Evolutionary conservation across 2,113 vertebrate genomes (phyloP).

Genomic region (Salminus brasiliensis): DNA sequence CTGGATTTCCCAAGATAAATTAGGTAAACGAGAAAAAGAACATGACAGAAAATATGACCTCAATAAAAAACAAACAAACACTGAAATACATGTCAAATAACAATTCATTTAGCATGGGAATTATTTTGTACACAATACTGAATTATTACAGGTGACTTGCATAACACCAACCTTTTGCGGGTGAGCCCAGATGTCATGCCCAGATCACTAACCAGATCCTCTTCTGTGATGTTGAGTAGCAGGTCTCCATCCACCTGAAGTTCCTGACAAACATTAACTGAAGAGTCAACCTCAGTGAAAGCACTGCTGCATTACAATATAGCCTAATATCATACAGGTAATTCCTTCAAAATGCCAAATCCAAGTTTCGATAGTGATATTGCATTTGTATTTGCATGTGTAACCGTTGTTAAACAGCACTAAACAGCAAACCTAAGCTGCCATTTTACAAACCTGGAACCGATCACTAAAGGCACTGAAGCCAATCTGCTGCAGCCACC

Average conservation of each 20-base stretch:
- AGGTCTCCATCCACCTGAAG: conserved; percentile 94
- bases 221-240: conserved; percentile 86
- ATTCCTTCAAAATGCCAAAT: not conserved
- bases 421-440: not conserved
- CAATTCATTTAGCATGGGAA: not conserved
- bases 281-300: not conserved
- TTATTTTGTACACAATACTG: not conserved
- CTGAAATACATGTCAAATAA: too few relatives aligned
- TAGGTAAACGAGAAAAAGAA: not conserved
- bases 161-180: conserved; percentile 83
- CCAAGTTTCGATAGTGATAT: not conserved
- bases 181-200: conserved; percentile 86
- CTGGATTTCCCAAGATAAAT: conserved; percentile 64
- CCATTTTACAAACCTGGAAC: conserved; percentile 82
- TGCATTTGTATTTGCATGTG: not conserved
- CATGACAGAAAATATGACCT: not conserved
- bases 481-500: conserved; percentile 94
- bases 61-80: too few relatives aligned
- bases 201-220: conserved; percentile 85
- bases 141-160: not conserved
- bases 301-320: not conserved
- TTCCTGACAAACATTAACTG: conserved; percentile 72
- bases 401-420: not conserved
- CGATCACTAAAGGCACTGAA: conserved; percentile 83
- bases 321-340: too few relatives aligned